Evolutionary conservation across 2,797 vertebrate genomes (phyloP), one percentile per base, ranked within the genome.

Genomic region (Craterocephalus amniculus): DNA sequence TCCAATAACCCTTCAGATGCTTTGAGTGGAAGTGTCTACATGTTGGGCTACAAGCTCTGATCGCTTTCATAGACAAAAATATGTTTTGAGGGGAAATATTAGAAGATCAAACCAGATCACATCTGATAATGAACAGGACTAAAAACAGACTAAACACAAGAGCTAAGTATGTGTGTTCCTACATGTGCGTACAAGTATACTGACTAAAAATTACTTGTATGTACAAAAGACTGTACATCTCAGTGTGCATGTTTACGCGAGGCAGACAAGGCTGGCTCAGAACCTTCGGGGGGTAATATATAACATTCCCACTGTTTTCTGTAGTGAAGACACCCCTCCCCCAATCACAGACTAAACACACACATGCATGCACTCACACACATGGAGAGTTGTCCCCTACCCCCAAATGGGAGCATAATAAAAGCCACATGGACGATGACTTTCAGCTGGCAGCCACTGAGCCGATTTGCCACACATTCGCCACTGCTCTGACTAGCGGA

Each of bases 401-500:
- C 78, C 74, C 83, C 79, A 89, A 89, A 93, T 81, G 76, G 56
- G 86, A 88, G 67, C 74, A 70, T 93, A 94, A 94, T 93, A 91
- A 92, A 93, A 91, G 77, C 80, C 94, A 93, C 91, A 93, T 93
- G 93, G 77, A 70, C 84, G 86, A 92, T 83, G 85, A 90, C 83
- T 94, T 89, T 91, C 91, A 93, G 90, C 91, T 89, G 89, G 84
- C 82, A 81, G 70, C 70, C 67, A 4, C 71, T 27, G 67, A 77
- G 58, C 65, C 77, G 67, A 27, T 61, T 32, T 80, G 57, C 67
- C 81, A 74, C 38, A 36, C 22, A 68, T 72, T 78, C 78, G 67
- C 63, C 29, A 29, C 79, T 75, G 83, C 18, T 72, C 66, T 51
- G 75, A 71, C 74, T 49, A 70, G 29, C 43, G 73, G 73, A 61